A percentile compares a stretch with the other conserved stretches of the same genome.
Conservation (phyloP, 2,888 invertebrate species). For the Oligia latruncula region DNA sequence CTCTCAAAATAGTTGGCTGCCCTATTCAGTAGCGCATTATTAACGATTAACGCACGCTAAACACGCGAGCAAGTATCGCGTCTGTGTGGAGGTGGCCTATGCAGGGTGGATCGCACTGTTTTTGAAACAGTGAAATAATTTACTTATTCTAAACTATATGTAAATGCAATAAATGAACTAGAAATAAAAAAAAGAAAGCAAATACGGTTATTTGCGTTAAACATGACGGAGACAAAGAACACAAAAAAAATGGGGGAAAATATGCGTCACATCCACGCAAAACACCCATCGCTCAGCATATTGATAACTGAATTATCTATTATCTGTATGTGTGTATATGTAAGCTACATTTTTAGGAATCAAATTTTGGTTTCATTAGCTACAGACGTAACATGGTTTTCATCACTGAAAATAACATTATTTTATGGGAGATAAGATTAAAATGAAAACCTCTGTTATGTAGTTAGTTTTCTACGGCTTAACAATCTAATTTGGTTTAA, state of each 20-base stretch:
- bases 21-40: conserved; percentile 36
- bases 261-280: no score
- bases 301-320: no score
- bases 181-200: not conserved
- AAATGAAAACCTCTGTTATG: no score
- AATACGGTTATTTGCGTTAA: not conserved
- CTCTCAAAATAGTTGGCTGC: conserved; percentile 22
- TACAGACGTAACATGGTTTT: not conserved
- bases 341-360: not conserved
- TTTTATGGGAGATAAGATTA: not conserved
- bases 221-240: not conserved
- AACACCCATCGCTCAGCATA: no score
- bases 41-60: conserved; percentile 53
- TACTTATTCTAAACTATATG: not conserved
- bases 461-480: not conserved
- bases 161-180: not conserved
- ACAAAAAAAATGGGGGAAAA: not conserved
- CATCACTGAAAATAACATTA: not conserved
- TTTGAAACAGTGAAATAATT: not conserved
- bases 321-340: not conserved
- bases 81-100: conserved; percentile 21
- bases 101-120: conserved; percentile 9
- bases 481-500: no score
- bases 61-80: conserved; percentile 49
- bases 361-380: not conserved